A percentile compares a stretch with the other conserved stretches of the same genome.
phyloP scores from a whole-genome alignment of 1,140 invertebrate species.

The Aphidius gifuensis region DNA sequence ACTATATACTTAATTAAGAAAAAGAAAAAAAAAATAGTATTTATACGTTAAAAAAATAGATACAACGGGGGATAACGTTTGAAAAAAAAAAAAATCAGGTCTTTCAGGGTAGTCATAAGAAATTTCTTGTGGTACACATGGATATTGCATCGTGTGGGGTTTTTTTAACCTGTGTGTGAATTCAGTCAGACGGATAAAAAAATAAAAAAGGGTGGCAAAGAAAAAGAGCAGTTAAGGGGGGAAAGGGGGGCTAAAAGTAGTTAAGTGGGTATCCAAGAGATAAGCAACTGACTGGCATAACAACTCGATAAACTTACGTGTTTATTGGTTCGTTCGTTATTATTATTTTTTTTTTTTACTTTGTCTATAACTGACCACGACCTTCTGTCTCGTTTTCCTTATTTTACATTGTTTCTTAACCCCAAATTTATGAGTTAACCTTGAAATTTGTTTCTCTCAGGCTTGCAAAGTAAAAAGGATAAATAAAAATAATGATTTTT shows the following conservation, averaged over 20 bases:
- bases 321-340: constrained; percentile 45
- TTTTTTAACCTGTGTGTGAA: too few relatives aligned
- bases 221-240: not conserved
- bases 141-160: constrained; percentile 1
- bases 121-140: too few relatives aligned
- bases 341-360: constrained; percentile 7
- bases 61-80: too few relatives aligned
- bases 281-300: constrained; percentile 46
- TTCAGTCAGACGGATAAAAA: not conserved
- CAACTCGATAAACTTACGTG: constrained; percentile 49
- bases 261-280: constrained; percentile 51
- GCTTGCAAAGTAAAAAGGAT: constrained; percentile 8
- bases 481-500: too few relatives aligned
- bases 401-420: constrained; percentile 33
- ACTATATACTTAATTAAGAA: too few relatives aligned
- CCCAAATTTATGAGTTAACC: constrained; percentile 27
- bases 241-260: constrained; percentile 28
- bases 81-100: too few relatives aligned
- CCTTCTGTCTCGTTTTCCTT: constrained; percentile 20
- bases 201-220: not conserved
- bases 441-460: not conserved
- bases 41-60: too few relatives aligned
- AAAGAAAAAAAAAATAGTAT: too few relatives aligned
- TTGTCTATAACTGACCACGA: constrained; percentile 2
- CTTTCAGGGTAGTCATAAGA: too few relatives aligned